Evolutionary conservation across 2,113 vertebrate species (phyloP).

Genomic region (Tachuris rubrigastra): DNA sequence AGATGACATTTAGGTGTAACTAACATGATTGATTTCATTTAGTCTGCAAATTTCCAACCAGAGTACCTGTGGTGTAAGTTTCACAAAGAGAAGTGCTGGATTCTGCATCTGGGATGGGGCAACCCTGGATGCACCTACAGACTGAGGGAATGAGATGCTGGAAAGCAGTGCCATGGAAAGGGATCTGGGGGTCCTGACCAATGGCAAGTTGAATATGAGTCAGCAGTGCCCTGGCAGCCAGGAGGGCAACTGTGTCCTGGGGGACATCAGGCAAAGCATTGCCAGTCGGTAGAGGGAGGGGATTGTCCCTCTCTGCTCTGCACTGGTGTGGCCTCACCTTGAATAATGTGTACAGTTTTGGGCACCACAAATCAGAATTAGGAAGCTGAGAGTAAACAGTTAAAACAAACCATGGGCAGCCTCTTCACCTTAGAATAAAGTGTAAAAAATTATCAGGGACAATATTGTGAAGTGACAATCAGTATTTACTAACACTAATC

Average conservation of each 20-base stretch:
- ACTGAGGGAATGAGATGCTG: not conserved
- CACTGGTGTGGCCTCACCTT: not conserved
- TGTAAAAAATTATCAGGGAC: not conserved
- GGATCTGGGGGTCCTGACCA: rapidly evolving
- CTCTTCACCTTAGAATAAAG: not conserved
- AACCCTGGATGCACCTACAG: not conserved
- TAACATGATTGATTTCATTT: not conserved
- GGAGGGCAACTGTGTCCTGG: not conserved
- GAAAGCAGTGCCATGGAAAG: not conserved
- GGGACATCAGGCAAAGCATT: not conserved
- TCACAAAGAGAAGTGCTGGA: not conserved
- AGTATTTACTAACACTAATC: not conserved
- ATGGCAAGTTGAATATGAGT: rapidly evolving
- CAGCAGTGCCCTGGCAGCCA: not conserved
- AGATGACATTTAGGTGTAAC: not conserved
- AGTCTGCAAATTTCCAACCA: rapidly evolving
- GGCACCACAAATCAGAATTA: rapidly evolving
- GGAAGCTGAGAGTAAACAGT: not conserved
- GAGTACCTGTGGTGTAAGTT: not conserved
- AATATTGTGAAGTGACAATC: not conserved
- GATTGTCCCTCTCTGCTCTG: not conserved
- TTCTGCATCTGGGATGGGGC: not conserved
- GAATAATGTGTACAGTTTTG: rapidly evolving
- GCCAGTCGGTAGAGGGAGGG: rapidly evolving
- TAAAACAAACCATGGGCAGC: not conserved